phyloP scores from a whole-genome alignment of 1,140 invertebrate species.

The Calosoma granatense region DNA sequence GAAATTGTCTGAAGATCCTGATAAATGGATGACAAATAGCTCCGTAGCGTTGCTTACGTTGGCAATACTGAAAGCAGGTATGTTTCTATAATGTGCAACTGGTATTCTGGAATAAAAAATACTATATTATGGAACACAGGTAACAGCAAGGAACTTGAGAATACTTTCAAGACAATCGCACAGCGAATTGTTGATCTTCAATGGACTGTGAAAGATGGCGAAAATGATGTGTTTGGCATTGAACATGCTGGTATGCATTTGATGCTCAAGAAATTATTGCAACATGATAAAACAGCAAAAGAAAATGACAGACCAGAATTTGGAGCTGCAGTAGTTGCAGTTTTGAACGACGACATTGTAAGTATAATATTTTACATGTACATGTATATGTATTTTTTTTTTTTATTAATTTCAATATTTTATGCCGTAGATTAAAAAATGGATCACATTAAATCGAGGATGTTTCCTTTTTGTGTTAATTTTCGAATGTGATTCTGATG shows the following conservation, averaged over 20 bases:
- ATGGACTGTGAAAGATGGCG: constrained; percentile 36
- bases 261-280: constrained; percentile 68
- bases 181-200: constrained; percentile 35
- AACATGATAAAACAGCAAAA: constrained; percentile 44
- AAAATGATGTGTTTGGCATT: constrained; percentile 45
- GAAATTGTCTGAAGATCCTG: constrained; percentile 47
- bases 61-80: constrained; percentile 54
- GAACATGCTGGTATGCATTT: constrained; percentile 73
- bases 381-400: constrained; percentile 19
- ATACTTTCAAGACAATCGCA: constrained; percentile 36
- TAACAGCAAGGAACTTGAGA: constrained; percentile 25
- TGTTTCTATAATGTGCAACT: constrained; percentile 5
- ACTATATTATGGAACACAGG: constrained; percentile 18
- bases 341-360: constrained; percentile 46
- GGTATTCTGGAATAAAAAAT: no score
- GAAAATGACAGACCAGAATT: constrained; percentile 34
- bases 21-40: constrained; percentile 58
- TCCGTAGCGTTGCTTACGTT: constrained; percentile 58
- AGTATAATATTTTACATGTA: constrained; percentile 30
- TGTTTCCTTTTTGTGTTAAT: constrained; percentile 48
- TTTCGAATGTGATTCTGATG: constrained; percentile 36
- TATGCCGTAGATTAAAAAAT: constrained; percentile 35
- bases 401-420: constrained; percentile 15
- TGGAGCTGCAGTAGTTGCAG: constrained; percentile 34
- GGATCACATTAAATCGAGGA: constrained; percentile 47